Conservation (phyloP, 1,140 invertebrate species). For the Macrobrachium rosenbergii region DNA sequence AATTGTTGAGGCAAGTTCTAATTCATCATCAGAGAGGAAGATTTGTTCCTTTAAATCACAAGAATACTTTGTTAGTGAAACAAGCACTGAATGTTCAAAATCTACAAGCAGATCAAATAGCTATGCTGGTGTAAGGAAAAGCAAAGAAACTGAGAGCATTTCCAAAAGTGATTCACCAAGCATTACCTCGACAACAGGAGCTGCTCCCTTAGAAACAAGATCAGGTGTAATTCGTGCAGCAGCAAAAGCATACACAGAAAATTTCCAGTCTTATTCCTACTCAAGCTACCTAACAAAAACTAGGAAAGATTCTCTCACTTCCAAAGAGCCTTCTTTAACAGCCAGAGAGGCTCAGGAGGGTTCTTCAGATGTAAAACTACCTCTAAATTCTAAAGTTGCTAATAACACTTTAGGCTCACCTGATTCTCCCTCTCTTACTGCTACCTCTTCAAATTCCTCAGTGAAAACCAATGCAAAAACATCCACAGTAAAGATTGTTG, state of each 20-base stretch:
- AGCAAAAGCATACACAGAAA: slow-evolving; percentile 44
- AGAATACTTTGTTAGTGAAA: no score
- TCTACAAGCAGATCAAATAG: no score
- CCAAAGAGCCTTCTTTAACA: slow-evolving; percentile 29
- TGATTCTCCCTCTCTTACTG: neutral
- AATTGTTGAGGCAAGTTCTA: neutral
- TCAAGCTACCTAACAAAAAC: slow-evolving; percentile 52
- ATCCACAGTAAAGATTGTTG: slow-evolving; percentile 34
- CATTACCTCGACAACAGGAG: neutral
- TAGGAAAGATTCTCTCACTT: slow-evolving; percentile 28
- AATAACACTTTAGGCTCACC: no score
- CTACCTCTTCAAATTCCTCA: neutral
- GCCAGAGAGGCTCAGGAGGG: slow-evolving; percentile 8
- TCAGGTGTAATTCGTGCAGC: slow-evolving; percentile 43
- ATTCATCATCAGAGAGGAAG: no score
- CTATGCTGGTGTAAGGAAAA: no score
- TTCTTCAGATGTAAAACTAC: slow-evolving; percentile 2
- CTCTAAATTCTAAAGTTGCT: no score
- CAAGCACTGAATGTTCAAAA: no score
- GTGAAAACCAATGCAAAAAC: slow-evolving; percentile 2
- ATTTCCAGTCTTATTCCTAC: slow-evolving; percentile 43
- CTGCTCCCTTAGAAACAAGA: slow-evolving; percentile 8
- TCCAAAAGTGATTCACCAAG: no score
- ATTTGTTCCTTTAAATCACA: no score
- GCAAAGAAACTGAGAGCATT: no score